These are phyloP conservation scores for Tachystola acroxantha DNA, from an alignment of 2,888 invertebrate species.

Conservation along the genomic window DNA sequence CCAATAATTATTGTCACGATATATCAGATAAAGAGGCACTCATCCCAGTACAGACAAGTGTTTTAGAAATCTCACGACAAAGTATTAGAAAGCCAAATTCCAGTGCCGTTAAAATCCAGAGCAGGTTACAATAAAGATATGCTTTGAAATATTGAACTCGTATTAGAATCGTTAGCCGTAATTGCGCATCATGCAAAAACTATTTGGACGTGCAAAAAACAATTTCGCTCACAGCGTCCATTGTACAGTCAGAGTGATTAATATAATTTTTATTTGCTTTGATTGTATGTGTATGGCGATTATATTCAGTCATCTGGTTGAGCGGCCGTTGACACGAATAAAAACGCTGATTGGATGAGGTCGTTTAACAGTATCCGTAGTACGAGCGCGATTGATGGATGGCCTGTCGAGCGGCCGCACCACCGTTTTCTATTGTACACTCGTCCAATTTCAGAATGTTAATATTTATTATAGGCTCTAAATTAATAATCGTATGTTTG, in stretches of 20 bases:
- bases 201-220: conserved; percentile 34
- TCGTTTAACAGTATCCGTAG: conserved; percentile 37
- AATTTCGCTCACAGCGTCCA: conserved; percentile 38
- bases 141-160: conserved; percentile 46
- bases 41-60: conserved; percentile 20
- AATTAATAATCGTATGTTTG: conserved; percentile 50
- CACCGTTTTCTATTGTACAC: conserved; percentile 37
- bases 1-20: conserved; percentile 51
- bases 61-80: conserved; percentile 44
- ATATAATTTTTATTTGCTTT: conserved; percentile 63
- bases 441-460: conserved; percentile 50
- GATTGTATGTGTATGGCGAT: conserved; percentile 44
- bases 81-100: conserved; percentile 64
- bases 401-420: conserved; percentile 36
- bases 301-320: conserved; percentile 35
- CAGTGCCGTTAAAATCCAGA: conserved; percentile 48
- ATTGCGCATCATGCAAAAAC: conserved; percentile 65
- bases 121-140: conserved; percentile 39
- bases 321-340: conserved; percentile 55
- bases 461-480: conserved; percentile 47
- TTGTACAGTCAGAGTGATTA: conserved; percentile 43
- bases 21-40: conserved; percentile 49
- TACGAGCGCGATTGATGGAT: conserved; percentile 55
- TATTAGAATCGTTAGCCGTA: conserved; percentile 56
- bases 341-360: conserved; percentile 48